Conservation (phyloP, 2,113 vertebrate genomes). For the Pollimyrus isidori region DNA sequence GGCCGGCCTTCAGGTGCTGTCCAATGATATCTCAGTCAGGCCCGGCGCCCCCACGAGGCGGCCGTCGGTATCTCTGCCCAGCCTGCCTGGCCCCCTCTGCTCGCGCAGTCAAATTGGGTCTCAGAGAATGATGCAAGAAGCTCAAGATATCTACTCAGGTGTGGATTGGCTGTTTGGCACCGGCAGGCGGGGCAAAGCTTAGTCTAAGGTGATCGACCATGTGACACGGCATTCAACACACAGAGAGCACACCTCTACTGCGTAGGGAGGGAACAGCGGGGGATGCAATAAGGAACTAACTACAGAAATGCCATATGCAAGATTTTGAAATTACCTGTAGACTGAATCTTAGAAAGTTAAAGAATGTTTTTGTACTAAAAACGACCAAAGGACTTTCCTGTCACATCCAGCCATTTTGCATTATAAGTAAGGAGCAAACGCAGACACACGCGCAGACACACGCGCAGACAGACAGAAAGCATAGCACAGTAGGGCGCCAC, state of each 20-base stretch:
- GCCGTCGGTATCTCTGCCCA: neutral
- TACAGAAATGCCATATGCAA: neutral
- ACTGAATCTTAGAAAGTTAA: neutral
- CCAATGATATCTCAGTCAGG: conserved; percentile 28
- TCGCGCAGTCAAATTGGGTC: neutral
- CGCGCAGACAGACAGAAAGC: conserved; percentile 3
- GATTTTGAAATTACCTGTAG: neutral
- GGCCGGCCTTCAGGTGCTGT: conserved; percentile 81
- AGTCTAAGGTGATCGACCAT: neutral
- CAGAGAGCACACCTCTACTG: neutral
- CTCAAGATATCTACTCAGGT: neutral
- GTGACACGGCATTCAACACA: neutral
- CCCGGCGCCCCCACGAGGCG: neutral
- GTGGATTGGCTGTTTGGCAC: neutral
- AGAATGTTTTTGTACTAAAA: neutral
- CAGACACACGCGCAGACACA: neutral
- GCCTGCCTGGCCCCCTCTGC: neutral
- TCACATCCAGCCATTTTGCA: neutral
- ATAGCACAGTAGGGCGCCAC: conserved; percentile 31
- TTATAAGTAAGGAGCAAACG: too few species aligned
- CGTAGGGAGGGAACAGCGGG: neutral
- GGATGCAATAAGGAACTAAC: neutral
- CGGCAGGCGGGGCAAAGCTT: neutral
- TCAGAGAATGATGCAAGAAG: neutral
- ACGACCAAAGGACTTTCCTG: neutral